Evolutionary conservation across 2,113 vertebrate genomes (phyloP).

Genomic region (Campylomormyrus numenius): DNA sequence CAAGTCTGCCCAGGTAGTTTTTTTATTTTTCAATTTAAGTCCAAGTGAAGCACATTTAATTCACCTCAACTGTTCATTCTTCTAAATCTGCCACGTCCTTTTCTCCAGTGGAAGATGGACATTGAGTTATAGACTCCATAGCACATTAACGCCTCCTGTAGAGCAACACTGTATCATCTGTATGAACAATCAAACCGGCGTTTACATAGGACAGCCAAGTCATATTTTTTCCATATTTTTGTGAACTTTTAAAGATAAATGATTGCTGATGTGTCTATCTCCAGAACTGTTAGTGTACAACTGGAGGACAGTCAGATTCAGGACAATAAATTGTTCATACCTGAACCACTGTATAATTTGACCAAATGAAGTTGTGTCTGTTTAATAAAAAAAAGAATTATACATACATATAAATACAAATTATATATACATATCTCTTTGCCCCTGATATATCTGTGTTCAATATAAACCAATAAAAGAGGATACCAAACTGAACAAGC

Average conservation of each 20-base stretch:
- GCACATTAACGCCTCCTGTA: not conserved
- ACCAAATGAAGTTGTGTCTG: conserved; percentile 24
- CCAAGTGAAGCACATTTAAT: conserved; percentile 52
- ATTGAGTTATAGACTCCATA: not conserved
- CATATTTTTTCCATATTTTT: not conserved
- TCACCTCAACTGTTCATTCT: conserved; percentile 7
- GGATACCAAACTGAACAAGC: conserved; percentile 46
- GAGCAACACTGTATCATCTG: no score
- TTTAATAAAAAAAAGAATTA: conserved; percentile 41
- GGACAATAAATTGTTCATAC: conserved; percentile 27
- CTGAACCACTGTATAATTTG: conserved; percentile 29
- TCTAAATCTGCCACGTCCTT: conserved; percentile 6
- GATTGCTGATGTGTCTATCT: conserved; percentile 12
- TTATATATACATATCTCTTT: conserved; percentile 40
- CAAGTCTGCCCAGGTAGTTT: not conserved
- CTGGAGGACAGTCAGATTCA: conserved; percentile 32
- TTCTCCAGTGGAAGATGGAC: not conserved
- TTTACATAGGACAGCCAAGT: not conserved
- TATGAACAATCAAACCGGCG: not conserved
- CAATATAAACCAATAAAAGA: conserved; percentile 36
- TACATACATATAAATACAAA: not conserved
- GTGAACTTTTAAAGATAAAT: not conserved
- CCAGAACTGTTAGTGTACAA: conserved; percentile 37
- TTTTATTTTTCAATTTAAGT: not conserved
- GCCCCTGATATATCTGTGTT: conserved; percentile 65